Percentiles rank a stretch among this genome's conserved stretches.
phyloP scores from a whole-genome alignment of 1,140 invertebrate species.

The Ganaspis sp. region DNA sequence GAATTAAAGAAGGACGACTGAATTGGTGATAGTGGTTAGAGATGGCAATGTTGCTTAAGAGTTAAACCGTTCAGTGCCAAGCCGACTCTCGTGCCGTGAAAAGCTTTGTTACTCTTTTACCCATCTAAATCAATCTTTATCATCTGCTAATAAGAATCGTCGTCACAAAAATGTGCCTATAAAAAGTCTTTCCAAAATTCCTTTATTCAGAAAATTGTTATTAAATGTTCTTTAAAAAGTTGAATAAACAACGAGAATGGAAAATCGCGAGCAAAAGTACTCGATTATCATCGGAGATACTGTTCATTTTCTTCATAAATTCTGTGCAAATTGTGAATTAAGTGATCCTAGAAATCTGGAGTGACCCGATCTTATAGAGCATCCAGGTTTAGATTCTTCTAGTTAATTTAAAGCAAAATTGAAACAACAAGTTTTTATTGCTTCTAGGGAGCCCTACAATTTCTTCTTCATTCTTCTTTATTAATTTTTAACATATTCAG shows the following conservation, averaged over 20 bases:
- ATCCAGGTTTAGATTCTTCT: conserved; percentile 54
- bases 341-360: conserved; percentile 51
- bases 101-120: conserved; percentile 51
- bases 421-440: too few relatives aligned
- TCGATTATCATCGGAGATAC: conserved; percentile 34
- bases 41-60: conserved; percentile 44
- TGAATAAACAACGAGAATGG: neutral
- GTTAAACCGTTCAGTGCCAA: conserved; percentile 64
- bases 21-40: conserved; percentile 59
- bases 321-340: conserved; percentile 51
- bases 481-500: too few relatives aligned
- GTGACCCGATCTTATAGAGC: conserved; percentile 49
- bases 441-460: too few relatives aligned
- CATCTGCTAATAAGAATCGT: neutral
- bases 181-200: neutral
- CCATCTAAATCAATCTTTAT: conserved; percentile 25
- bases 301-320: conserved; percentile 19
- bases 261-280: conserved; percentile 36
- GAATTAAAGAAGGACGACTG: conserved; percentile 62
- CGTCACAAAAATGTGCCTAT: neutral
- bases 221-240: neutral
- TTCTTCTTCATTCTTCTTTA: too few relatives aligned
- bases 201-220: neutral
- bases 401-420: neutral
- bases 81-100: conserved; percentile 64